Base-by-base conservation (phyloP, 2,888 invertebrate species). In the Coleophora deauratella region DNA sequence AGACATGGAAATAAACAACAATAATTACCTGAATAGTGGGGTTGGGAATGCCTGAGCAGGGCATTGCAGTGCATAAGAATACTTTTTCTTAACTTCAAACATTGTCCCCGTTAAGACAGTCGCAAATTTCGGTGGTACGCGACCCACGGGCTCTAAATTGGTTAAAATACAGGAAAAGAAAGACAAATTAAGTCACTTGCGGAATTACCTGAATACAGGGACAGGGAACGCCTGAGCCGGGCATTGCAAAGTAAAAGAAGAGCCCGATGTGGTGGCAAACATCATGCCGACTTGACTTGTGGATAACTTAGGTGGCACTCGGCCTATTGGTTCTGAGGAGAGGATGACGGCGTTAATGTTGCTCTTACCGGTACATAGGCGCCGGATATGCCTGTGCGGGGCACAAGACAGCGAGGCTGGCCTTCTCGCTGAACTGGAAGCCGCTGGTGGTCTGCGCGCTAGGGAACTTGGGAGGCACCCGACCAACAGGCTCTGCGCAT, bases 311-410 rank as follows among this genome's bases (percentile, higher is more conserved):
- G 79, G 77, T 57, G 78, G 76, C 57, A 79, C 79, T 47, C 74
- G 76, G 60, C 78, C 77, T 75, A 77, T 73, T 32, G 76, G 79
- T 72, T 78, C 78, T 78, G 78, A 66, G 72, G 50, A 75, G 69
- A 57, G 52, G 68, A 50, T 71, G 59, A 69, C 58, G 40, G 55
- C 54, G 59, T 69, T 72, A 72, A 57, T 66, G 60, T 53, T 55
- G 49, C 52, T 66, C 90, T 88, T 90, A 92, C 92, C 91, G 90
- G 88, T 88, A 91, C 67, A 87, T 74, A 42, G 91, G 91, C 56
- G 91, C 87, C 43, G 92, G 92, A 71, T 86, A 92, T 50, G 91
- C 90, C 76, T 92, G 92, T 55, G 91, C 91, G 35, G 91, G 88
- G 66, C 92, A 92, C 50, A 91, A 78, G 50, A 92, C 64, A 42